Base-by-base conservation (phyloP, 2,797 vertebrate genomes). In the Lutjanus argentimaculatus region DNA sequence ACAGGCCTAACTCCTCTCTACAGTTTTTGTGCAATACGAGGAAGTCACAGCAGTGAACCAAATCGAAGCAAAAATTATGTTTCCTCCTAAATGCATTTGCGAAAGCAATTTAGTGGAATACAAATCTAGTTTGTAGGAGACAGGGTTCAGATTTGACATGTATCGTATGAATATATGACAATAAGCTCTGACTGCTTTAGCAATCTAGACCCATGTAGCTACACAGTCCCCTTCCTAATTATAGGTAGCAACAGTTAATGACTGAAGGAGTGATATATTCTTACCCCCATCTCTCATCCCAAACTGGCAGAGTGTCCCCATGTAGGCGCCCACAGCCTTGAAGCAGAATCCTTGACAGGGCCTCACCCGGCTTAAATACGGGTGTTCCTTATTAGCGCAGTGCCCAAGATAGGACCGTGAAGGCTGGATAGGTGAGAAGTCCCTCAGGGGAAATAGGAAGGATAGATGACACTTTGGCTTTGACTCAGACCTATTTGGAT, bases 211-310 rank as follows among this genome's bases (percentile, higher is more conserved):
- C 21, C 36, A 95, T 95, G 95, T 94, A 95, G 95, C 92, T 84
- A 89, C 94, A 95, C 94, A 94, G 92, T 96, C 95, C 93, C 94
- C 91, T 89, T 92, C 92, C 95, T 97, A 95, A 97, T 97, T 96
- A 95, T 96, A 95, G 96, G 95, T 94, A 93, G 95, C 93, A 96
- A 95, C 93, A 96, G 95, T 96, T 96, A 96, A 96, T 96, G 95
- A 96, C 94, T 96, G 95, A 96, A 95, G 94, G 93, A 95, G 94
- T 95, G 72, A 79, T 72, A 58, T 89, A 81, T 86, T 89, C 67
- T 71, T 62, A 75, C 72, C 65, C 42, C 51, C 71, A 52, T 85
- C 72, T 86, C 75, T 77, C 42, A 73, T 85, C 75, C 56, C 75
- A 82, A 80, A 80, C 79, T 84, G 82, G 74, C 84, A 84, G 48